Evolutionary conservation across 2,888 invertebrate species (phyloP).

Genomic region (Amphipyra tragopoginis): DNA sequence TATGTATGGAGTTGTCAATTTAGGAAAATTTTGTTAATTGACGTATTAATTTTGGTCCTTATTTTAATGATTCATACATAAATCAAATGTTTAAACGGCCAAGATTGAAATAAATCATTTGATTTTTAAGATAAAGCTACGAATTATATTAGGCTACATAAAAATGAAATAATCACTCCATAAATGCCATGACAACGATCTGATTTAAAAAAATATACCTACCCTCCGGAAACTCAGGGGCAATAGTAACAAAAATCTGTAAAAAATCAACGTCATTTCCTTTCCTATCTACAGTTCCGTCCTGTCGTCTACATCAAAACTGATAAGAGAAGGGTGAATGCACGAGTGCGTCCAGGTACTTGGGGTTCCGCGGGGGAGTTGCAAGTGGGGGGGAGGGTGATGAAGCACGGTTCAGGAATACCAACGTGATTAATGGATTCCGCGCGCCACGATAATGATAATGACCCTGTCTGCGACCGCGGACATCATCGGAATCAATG

Average conservation of each 20-base stretch:
- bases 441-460: conserved; percentile 85
- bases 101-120: neutral
- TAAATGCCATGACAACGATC: conserved; percentile 26
- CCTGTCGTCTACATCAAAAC: conserved; percentile 81
- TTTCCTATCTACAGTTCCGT: conserved; percentile 67
- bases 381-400: conserved; percentile 62
- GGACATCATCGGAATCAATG: conserved; percentile 85
- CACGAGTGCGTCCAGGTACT: conserved; percentile 87
- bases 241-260: conserved; percentile 34
- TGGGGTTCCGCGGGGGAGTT: conserved; percentile 65
- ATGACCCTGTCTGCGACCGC: conserved; percentile 81
- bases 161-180: conserved; percentile 37
- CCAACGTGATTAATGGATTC: conserved; percentile 88
- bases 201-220: conserved; percentile 17
- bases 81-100: neutral
- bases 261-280: conserved; percentile 76
- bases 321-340: conserved; percentile 89
- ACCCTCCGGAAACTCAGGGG: conserved; percentile 42
- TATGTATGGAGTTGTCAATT: conserved; percentile 31
- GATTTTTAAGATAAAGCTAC: neutral
- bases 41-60: conserved; percentile 7
- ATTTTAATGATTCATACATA: neutral
- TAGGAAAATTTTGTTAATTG: conserved; percentile 17
- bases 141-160: conserved; percentile 15
- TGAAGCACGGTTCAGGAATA: conserved; percentile 79